These are phyloP conservation scores for Indicator indicator DNA, from an alignment of 2,113 vertebrate species.

Conservation along the genomic window DNA sequence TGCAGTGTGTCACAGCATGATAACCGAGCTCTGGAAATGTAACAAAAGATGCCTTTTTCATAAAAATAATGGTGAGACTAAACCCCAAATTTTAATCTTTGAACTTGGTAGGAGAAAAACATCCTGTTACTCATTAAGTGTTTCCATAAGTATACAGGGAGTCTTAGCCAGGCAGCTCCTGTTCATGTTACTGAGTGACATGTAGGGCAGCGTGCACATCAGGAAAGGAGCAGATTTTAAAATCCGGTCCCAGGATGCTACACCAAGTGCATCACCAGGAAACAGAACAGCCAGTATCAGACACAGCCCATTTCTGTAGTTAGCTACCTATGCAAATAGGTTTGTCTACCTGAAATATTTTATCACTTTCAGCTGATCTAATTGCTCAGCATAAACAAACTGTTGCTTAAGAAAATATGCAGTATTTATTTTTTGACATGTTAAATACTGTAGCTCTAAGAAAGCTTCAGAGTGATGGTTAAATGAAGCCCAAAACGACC, in stretches of 20 bases:
- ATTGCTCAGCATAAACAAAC: background rate
- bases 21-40: constrained; percentile 61
- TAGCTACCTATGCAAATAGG: background rate
- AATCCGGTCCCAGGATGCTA: constrained; percentile 18
- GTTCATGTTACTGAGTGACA: constrained; percentile 28
- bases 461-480: background rate
- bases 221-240: constrained; percentile 55
- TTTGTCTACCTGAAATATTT: background rate
- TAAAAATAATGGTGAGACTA: constrained; percentile 67
- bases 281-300: background rate
- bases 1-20: constrained; percentile 57
- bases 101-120: constrained; percentile 47
- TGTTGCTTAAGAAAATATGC: background rate
- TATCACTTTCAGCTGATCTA: background rate
- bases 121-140: constrained; percentile 69
- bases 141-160: constrained; percentile 49
- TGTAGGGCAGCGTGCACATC: constrained; percentile 30
- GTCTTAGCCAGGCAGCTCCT: constrained; percentile 51
- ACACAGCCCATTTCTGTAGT: background rate
- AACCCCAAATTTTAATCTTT: constrained; percentile 76
- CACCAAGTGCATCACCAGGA: constrained; percentile 37
- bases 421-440: background rate
- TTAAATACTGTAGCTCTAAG: background rate
- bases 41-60: constrained; percentile 69
- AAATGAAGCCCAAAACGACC: background rate